Conservation (phyloP, 2,113 vertebrate genomes). For the Percina caprodes region DNA sequence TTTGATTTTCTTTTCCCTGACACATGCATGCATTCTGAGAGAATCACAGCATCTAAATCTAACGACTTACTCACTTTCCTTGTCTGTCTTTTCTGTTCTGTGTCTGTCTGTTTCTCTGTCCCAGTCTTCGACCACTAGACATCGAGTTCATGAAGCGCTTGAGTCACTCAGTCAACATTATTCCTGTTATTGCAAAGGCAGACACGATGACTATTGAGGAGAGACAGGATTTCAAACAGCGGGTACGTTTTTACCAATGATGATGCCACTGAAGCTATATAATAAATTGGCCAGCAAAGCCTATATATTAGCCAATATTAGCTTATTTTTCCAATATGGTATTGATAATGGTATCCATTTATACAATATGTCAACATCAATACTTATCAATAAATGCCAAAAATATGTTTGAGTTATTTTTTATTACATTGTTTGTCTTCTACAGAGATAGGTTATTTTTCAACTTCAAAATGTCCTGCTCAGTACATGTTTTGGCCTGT, state of each 20-base stretch:
- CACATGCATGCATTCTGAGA: background rate
- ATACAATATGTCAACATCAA: background rate
- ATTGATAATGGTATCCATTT: background rate
- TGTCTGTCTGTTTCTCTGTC: background rate
- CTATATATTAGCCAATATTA: background rate
- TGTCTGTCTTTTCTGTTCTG: background rate
- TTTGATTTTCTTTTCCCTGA: background rate
- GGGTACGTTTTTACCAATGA: conserved; percentile 82
- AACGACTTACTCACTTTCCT: background rate
- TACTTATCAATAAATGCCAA: background rate
- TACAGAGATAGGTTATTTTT: background rate
- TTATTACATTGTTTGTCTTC: background rate
- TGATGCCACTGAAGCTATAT: background rate
- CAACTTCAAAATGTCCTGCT: background rate
- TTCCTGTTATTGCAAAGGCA: conserved; percentile 95
- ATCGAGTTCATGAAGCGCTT: conserved; percentile 97
- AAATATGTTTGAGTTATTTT: background rate
- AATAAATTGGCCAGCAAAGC: background rate
- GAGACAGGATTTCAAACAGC: conserved; percentile 95
- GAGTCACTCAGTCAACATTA: conserved; percentile 97
- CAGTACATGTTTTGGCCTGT: background rate
- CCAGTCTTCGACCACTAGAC: conserved; percentile 93
- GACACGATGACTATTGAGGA: conserved; percentile 97
- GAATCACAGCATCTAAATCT: background rate
- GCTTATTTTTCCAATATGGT: background rate